Evolutionary conservation across 2,888 invertebrate genomes (phyloP).

Genomic region (Drosophila tripunctata): DNA sequence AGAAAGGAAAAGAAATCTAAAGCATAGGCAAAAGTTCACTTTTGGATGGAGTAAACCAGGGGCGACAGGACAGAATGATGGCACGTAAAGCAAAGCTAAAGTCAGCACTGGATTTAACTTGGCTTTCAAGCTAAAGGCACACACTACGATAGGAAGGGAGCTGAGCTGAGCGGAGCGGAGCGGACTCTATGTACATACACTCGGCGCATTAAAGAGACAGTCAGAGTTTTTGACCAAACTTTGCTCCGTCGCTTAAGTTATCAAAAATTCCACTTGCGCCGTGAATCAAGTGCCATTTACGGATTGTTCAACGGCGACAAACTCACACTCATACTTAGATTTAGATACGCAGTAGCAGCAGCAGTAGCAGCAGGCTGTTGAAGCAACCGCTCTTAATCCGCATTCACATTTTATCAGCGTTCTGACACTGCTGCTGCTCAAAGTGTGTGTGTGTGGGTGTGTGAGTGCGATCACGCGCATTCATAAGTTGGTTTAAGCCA

Average conservation of each 20-base stretch:
- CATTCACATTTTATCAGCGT: constrained; percentile 78
- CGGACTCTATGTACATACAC: constrained; percentile 66
- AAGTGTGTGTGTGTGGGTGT: constrained; percentile 22
- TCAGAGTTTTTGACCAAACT: constrained; percentile 75
- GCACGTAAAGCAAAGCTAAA: constrained; percentile 67
- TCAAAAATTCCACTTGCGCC: constrained; percentile 80
- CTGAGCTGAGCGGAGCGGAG: too few relatives aligned
- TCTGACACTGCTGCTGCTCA: constrained; percentile 72
- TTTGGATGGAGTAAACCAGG: not conserved
- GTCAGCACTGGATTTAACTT: constrained; percentile 76
- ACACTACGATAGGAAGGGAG: too few relatives aligned
- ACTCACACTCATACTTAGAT: not conserved
- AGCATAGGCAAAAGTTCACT: constrained; percentile 13
- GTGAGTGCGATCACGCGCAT: constrained; percentile 59
- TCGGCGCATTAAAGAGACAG: constrained; percentile 76
- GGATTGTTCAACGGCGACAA: constrained; percentile 66
- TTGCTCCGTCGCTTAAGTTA: constrained; percentile 69
- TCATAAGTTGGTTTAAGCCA: constrained; percentile 70
- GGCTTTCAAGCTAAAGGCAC: constrained; percentile 40
- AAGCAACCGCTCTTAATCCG: constrained; percentile 70
- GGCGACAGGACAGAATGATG: constrained; percentile 15
- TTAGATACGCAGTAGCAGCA: not conserved
- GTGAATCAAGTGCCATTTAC: constrained; percentile 81
- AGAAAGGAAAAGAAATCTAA: constrained; percentile 13
- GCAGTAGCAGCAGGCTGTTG: not conserved